These are phyloP conservation scores for Hucho hucho DNA, from an alignment of 2,113 vertebrate species.

Conservation along the genomic window DNA sequence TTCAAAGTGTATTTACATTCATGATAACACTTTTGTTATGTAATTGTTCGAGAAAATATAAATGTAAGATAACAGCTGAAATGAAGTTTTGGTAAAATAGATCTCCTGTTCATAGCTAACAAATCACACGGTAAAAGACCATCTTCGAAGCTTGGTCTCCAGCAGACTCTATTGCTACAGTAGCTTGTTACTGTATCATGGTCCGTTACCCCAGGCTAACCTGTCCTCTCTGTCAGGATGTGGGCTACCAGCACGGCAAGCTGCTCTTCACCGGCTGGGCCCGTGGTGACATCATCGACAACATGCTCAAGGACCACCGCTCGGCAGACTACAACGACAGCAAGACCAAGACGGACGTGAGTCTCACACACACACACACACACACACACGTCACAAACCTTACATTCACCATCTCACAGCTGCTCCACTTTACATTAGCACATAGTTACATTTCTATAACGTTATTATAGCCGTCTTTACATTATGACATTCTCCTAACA, in stretches of 20 bases:
- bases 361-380: constrained; percentile 35
- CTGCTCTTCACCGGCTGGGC: constrained; percentile 88
- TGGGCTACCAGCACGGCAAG: constrained; percentile 91
- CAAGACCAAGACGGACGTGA: constrained; percentile 84
- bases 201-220: background rate
- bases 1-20: too few species aligned
- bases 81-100: too few species aligned
- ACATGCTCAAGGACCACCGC: constrained; percentile 89
- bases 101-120: too few species aligned
- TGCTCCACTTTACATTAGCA: background rate
- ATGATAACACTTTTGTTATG: too few species aligned
- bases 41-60: too few species aligned
- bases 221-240: constrained; percentile 70
- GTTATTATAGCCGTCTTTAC: background rate
- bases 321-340: constrained; percentile 87
- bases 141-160: too few species aligned
- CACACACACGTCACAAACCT: background rate
- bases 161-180: background rate
- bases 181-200: background rate
- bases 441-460: too few species aligned
- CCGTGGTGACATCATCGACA: constrained; percentile 85
- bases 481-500: background rate
- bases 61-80: too few species aligned
- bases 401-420: background rate
- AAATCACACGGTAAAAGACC: too few species aligned